Conservation (phyloP, 2,888 invertebrate genomes). For the Philaethria dido region DNA sequence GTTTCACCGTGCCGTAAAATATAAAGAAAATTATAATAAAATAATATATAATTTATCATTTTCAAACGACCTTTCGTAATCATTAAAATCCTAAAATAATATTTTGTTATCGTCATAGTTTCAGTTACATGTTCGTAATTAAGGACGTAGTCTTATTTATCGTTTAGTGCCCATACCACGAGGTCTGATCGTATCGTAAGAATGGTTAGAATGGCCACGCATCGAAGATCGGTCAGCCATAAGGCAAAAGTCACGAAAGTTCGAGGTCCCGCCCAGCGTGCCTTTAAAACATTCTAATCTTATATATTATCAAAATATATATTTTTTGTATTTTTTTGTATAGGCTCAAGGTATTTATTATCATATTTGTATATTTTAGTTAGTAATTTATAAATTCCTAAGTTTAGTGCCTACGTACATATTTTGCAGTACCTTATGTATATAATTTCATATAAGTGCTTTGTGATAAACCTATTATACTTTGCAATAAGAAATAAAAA, state of each 20-base stretch:
- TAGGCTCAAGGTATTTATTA: too few relatives aligned
- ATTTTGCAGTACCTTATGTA: background rate
- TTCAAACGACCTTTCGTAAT: constrained; percentile 8
- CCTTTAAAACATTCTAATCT: constrained; percentile 63
- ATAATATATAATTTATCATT: constrained; percentile 20
- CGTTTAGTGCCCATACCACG: constrained; percentile 54
- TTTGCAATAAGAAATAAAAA: background rate
- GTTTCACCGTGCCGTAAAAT: background rate
- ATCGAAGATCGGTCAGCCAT: constrained; percentile 74
- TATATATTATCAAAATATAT: constrained; percentile 80
- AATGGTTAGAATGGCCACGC: constrained; percentile 60
- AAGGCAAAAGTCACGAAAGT: constrained; percentile 81
- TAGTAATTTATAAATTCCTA: too few relatives aligned
- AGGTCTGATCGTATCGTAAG: constrained; percentile 65
- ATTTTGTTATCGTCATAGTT: constrained; percentile 20
- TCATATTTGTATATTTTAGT: constrained; percentile 8
- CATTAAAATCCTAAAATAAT: constrained; percentile 16
- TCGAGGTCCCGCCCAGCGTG: constrained; percentile 72
- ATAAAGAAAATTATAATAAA: background rate
- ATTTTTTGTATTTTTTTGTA: too few relatives aligned
- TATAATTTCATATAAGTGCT: background rate
- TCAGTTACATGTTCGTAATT: constrained; percentile 51
- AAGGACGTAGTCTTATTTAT: constrained; percentile 65
- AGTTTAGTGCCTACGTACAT: too few relatives aligned
- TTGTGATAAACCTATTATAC: background rate